These are phyloP conservation scores for Biston stratarius DNA, from an alignment of 2,888 invertebrate genomes.

Conservation along the genomic window DNA sequence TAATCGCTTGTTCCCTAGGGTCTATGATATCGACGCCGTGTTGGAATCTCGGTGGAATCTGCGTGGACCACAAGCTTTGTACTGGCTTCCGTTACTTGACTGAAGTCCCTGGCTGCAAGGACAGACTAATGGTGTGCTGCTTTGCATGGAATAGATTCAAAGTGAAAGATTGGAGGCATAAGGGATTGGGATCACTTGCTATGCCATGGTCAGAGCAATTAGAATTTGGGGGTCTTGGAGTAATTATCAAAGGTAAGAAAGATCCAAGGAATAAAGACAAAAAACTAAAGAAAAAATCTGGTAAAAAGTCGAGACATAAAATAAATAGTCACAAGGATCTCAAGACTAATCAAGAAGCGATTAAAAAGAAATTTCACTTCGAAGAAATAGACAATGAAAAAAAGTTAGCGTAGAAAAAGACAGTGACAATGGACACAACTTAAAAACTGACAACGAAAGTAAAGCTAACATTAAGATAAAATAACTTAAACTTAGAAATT, in stretches of 20 bases:
- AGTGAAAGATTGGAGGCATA: conserved; percentile 60
- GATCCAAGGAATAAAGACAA: background rate
- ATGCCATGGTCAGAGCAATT: conserved; percentile 62
- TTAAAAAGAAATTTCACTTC: background rate
- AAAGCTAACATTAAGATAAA: too few relatives aligned
- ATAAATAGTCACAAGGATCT: background rate
- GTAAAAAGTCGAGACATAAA: background rate
- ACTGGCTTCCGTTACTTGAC: conserved; percentile 59
- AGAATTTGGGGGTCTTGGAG: conserved; percentile 67
- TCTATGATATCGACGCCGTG: conserved; percentile 71
- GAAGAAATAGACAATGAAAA: background rate
- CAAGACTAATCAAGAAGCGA: background rate
- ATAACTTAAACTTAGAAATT: too few relatives aligned
- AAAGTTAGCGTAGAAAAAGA: background rate
- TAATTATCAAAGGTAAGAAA: conserved; percentile 45
- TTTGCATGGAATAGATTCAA: conserved; percentile 71
- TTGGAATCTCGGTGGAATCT: conserved; percentile 73
- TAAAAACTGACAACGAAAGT: background rate
- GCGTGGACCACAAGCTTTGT: conserved; percentile 68
- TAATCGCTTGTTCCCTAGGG: conserved; percentile 53
- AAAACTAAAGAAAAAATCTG: background rate
- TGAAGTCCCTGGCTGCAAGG: conserved; percentile 71
- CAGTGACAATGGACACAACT: background rate
- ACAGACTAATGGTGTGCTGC: conserved; percentile 72
- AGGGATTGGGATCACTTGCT: conserved; percentile 57